phyloP scores from a whole-genome alignment of 2,888 invertebrate genomes.

The Unio delphinus region DNA sequence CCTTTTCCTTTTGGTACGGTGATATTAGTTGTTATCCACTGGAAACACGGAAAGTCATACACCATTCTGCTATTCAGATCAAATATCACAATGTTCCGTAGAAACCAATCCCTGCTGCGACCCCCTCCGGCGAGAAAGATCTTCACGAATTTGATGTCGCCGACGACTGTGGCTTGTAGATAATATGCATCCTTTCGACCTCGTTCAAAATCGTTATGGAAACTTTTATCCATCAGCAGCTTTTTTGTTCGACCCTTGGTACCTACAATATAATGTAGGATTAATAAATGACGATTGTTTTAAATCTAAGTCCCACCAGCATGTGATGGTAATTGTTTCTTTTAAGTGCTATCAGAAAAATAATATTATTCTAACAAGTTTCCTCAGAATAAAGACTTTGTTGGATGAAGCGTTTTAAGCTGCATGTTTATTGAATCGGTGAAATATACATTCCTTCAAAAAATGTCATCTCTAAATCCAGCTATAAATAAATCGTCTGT shows the following conservation, averaged over 20 bases:
- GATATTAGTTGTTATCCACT: constrained; percentile 24
- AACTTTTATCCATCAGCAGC: constrained; percentile 23
- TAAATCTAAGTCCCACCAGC: no score
- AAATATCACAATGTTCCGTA: constrained; percentile 27
- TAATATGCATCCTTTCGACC: constrained; percentile 36
- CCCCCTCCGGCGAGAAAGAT: constrained; percentile 34
- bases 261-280: constrained; percentile 9
- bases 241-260: constrained; percentile 30
- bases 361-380: no score
- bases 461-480: no score
- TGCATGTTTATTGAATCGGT: no score
- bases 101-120: constrained; percentile 30
- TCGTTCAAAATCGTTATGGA: constrained; percentile 34
- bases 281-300: neutral
- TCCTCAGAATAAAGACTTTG: no score
- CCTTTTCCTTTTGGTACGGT: constrained; percentile 27
- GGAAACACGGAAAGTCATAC: constrained; percentile 27
- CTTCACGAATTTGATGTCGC: constrained; percentile 30
- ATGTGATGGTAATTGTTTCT: no score
- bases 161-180: constrained; percentile 26
- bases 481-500: no score
- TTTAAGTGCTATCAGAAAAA: no score
- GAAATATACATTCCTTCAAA: no score
- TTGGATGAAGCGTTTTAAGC: no score
- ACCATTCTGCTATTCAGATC: constrained; percentile 25